phyloP scores from a whole-genome alignment of 2,113 vertebrate genomes.

The Rattus norvegicus region GRCr8 NC_086020.1:167790501-167791000 shows the following conservation, averaged over 20 bases:
- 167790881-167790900: neutral
- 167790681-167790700: neutral
- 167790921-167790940: conserved; percentile 44
- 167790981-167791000: conserved; percentile 35
- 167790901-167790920: neutral
- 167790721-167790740: neutral
- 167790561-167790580: neutral
- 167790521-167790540: neutral
- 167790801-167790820: neutral
- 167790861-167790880: neutral
- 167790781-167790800: neutral
- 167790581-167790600: neutral
- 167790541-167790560: neutral
- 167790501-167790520: neutral
- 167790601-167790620: neutral
- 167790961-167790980: conserved; percentile 66
- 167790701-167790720: neutral
- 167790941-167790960: conserved; percentile 11
- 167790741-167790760: neutral
- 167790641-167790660: neutral
- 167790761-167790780: neutral
- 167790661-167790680: neutral
- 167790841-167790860: no score
- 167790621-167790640: conserved; percentile 11
- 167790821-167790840: neutral